phyloP scores from a whole-genome alignment of 2,888 invertebrate genomes.

The Ptychoptera albimana region DNA sequence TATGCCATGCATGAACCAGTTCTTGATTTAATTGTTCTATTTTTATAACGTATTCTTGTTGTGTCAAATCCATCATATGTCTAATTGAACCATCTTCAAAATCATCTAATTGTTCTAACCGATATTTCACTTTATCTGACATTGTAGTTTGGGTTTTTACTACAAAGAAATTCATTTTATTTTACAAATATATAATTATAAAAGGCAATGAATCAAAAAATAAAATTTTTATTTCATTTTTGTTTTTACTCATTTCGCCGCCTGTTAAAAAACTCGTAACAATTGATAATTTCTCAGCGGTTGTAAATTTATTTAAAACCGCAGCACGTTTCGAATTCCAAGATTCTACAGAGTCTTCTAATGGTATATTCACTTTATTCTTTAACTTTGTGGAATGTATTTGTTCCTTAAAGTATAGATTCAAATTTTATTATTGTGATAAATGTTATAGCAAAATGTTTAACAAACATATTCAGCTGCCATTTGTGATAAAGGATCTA shows the following conservation, averaged over 20 bases:
- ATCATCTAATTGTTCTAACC: slow-evolving; percentile 86
- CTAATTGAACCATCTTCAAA: slow-evolving; percentile 80
- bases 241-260: slow-evolving; percentile 54
- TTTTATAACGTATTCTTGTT: slow-evolving; percentile 78
- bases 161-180: slow-evolving; percentile 35
- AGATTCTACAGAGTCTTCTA: slow-evolving; percentile 40
- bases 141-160: slow-evolving; percentile 68
- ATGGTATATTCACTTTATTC: not conserved
- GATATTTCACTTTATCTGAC: slow-evolving; percentile 75
- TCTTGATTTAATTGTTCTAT: slow-evolving; percentile 87
- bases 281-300: slow-evolving; percentile 83
- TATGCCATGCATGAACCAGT: slow-evolving; percentile 81
- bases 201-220: not conserved
- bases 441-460: not conserved
- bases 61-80: slow-evolving; percentile 78
- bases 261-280: slow-evolving; percentile 75
- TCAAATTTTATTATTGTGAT: not conserved
- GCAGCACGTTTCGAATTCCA: slow-evolving; percentile 60
- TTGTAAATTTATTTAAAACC: slow-evolving; percentile 84
- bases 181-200: slow-evolving; percentile 1
- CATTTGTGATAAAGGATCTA: slow-evolving; percentile 50
- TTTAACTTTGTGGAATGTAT: not conserved
- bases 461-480: slow-evolving; percentile 27
- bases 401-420: not conserved
- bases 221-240: slow-evolving; percentile 5